Percentiles rank a stretch among this genome's conserved stretches.
These are phyloP conservation scores for Hyposmocoma kahamanoa DNA, from an alignment of 1,140 invertebrate species.

Conservation along the genomic window DNA sequence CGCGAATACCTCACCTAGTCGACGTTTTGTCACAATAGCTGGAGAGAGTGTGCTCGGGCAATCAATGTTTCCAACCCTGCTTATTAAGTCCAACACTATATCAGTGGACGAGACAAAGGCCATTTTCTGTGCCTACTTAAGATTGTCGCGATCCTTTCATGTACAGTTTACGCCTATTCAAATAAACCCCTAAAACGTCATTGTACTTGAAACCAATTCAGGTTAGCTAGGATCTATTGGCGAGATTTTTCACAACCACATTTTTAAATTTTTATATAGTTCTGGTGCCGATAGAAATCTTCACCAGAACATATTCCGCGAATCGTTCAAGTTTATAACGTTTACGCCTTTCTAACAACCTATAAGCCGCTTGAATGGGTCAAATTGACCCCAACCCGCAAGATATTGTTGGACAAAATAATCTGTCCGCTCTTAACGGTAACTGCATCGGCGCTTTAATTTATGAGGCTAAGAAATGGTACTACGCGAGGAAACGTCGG, in stretches of 20 bases:
- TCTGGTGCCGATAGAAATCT: conserved; percentile 1
- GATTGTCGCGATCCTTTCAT: no score
- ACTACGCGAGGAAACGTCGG: conserved; percentile 16
- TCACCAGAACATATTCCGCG: conserved; percentile 1
- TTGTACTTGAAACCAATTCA: no score
- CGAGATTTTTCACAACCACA: no score
- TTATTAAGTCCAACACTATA: no score
- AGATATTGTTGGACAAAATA: conserved; percentile 37
- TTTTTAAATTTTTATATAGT: no score
- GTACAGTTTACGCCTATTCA: no score
- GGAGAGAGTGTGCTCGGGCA: no score
- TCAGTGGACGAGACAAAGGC: no score
- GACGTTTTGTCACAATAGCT: neutral
- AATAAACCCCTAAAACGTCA: no score
- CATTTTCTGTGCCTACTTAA: no score
- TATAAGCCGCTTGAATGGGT: conserved; percentile 24
- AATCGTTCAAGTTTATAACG: conserved; percentile 2
- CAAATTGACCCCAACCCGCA: conserved; percentile 29
- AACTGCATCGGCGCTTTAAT: conserved; percentile 29
- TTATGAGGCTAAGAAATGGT: conserved; percentile 24
- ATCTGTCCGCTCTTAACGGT: conserved; percentile 43
- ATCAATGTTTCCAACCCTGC: no score
- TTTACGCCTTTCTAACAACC: conserved; percentile 48
- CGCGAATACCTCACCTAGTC: neutral
- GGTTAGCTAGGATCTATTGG: no score